These are phyloP conservation scores for Ochotona curzoniae DNA, from an alignment of 2,113 vertebrate species.

Conservation along the genomic window DNA sequence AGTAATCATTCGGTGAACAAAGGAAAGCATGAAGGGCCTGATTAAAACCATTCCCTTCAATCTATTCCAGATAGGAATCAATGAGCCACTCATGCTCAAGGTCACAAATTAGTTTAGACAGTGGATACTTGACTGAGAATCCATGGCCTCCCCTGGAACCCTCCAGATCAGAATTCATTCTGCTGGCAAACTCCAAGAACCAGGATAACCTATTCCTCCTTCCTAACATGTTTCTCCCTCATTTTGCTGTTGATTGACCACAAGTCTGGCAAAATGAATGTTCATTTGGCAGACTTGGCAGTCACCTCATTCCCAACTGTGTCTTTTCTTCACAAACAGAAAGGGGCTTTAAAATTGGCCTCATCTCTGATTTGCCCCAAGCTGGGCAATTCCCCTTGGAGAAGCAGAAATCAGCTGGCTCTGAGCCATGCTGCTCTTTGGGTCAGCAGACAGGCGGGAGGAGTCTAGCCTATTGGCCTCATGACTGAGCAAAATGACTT, in stretches of 20 bases:
- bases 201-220: not conserved
- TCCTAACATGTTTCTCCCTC: not conserved
- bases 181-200: not conserved
- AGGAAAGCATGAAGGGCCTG: slow-evolving; percentile 18
- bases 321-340: not conserved
- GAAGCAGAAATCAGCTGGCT: not conserved
- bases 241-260: not conserved
- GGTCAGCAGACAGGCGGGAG: slow-evolving; percentile 31
- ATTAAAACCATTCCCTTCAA: slow-evolving; percentile 40
- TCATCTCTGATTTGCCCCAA: not conserved
- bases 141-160: not conserved
- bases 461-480: not conserved
- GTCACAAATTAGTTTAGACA: not conserved
- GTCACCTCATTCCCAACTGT: slow-evolving; percentile 3
- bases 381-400: not conserved
- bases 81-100: not conserved
- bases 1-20: slow-evolving; percentile 20
- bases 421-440: slow-evolving; percentile 5
- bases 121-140: not conserved
- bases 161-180: not conserved
- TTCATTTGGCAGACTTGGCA: slow-evolving; percentile 45
- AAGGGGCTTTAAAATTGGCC: slow-evolving; percentile 29
- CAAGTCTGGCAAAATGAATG: slow-evolving; percentile 51
- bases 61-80: slow-evolving; percentile 18
- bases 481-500: not conserved